Conservation (phyloP, 2,113 vertebrate genomes). For the Collichthys lucidus region DNA sequence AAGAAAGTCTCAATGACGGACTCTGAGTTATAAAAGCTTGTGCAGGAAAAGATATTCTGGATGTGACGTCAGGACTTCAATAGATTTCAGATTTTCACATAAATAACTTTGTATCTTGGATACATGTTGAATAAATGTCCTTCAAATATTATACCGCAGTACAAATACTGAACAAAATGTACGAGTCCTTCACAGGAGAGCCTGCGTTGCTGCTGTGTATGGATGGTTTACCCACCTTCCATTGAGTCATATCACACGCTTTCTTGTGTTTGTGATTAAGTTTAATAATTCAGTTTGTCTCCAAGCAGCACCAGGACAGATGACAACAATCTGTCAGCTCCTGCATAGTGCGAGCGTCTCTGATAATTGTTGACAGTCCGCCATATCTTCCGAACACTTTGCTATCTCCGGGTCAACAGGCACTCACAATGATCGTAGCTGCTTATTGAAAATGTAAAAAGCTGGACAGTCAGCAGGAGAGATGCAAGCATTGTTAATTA, state of each 20-base stretch:
- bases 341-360: slow-evolving; percentile 10
- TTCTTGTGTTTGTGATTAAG: slow-evolving; percentile 46
- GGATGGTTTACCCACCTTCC: not conserved
- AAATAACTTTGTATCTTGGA: not conserved
- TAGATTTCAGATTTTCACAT: no score
- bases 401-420: slow-evolving; percentile 30
- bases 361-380: slow-evolving; percentile 29
- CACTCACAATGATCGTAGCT: not conserved
- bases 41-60: no score
- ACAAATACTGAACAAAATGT: slow-evolving; percentile 11
- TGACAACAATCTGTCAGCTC: slow-evolving; percentile 24
- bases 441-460: slow-evolving; percentile 46
- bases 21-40: not conserved
- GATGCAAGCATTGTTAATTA: slow-evolving; percentile 25
- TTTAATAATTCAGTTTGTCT: slow-evolving; percentile 44
- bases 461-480: slow-evolving; percentile 14
- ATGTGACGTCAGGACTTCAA: no score
- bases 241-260: slow-evolving; percentile 9
- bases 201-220: not conserved
- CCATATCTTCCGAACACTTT: slow-evolving; percentile 13
- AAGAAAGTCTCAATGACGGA: no score
- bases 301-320: slow-evolving; percentile 17
- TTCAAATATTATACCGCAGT: not conserved
- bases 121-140: not conserved
- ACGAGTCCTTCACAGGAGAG: not conserved